Base-by-base conservation (phyloP, 2,113 vertebrate species). In the Lampris incognitus region DNA sequence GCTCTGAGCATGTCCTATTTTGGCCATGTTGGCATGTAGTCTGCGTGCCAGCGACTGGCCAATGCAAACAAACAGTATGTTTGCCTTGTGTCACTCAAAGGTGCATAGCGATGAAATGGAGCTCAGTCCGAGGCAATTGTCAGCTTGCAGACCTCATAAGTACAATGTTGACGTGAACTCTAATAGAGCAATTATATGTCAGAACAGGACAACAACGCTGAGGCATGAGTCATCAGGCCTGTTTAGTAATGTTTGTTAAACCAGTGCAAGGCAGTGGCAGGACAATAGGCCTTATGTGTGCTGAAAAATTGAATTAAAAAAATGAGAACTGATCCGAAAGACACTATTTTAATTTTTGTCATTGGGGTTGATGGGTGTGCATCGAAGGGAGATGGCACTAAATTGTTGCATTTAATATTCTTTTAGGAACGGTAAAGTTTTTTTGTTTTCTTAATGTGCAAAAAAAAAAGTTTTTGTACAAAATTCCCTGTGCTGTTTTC, bases 1-100 rank as follows among this genome's bases (percentile, higher is more conserved):
- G 77, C 88, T 88, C 71, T 65, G 80, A 83, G 84, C 84, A 72
- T 89, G 81, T 80, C 84, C 91, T 91, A 87, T 90, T 92, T 92
- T 88, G 88, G 88, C 87, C 89, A 73, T 87, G 90, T 84, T 83
- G 87, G 87, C 87, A 84, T 83, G 85, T 83, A 56, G 78, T 37
- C 6, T 65, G 86, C 80, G 48, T 84, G 82, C 84, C 79, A 81
- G 76, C 69, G 68, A 6, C 76, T 66, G 2, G 84, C 90, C 88
- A 87, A 70, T 54, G 82, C 89, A 93, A 92, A 92, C 88, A 93
- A 88, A 87, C 88, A 85, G 70, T 44, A 86, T 88, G 24, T 88
- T 92, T 89, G 89, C 85, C 88, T 84, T 72, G 79, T 91, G 84
- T 89, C 88, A 90, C 83, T 87, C 88, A 87, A 72, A 89, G 77